phyloP scores from a whole-genome alignment of 2,888 invertebrate species.

The Selenia dentaria region DNA sequence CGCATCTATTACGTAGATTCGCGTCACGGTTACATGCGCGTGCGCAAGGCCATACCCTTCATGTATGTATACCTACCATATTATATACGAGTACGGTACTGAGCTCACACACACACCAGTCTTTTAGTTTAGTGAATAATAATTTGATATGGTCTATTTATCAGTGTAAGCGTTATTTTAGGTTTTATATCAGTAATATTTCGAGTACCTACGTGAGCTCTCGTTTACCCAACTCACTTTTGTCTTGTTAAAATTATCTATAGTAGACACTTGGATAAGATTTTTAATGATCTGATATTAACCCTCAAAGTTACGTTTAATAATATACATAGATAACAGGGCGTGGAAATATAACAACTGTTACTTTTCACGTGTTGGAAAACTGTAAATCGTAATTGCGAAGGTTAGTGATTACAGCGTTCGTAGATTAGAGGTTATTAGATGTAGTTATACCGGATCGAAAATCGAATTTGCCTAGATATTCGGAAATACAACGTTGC shows the following conservation, averaged over 20 bases:
- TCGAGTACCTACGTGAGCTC: too few species aligned
- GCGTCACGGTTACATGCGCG: conserved; percentile 24
- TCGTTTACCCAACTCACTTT: not conserved
- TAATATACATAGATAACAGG: conserved; percentile 1
- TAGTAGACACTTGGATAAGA: conserved; percentile 4
- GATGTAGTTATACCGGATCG: too few species aligned
- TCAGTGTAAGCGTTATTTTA: too few species aligned
- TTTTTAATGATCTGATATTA: conserved; percentile 43
- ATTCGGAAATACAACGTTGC: too few species aligned
- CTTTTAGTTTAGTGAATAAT: too few species aligned
- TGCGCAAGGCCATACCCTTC: conserved; percentile 28
- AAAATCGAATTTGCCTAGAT: too few species aligned
- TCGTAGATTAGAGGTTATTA: too few species aligned
- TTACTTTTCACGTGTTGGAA: not conserved
- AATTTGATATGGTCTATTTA: too few species aligned
- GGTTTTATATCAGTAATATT: too few species aligned
- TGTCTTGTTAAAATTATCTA: not conserved
- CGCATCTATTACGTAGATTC: conserved; percentile 3
- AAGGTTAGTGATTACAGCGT: too few species aligned
- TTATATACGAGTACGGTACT: too few species aligned
- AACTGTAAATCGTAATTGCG: not conserved
- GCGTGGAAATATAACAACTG: conserved; percentile 4
- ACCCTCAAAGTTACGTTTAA: not conserved
- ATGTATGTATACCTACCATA: too few species aligned
- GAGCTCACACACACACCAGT: not conserved